Evolutionary conservation across 1,140 invertebrate genomes (phyloP).

Genomic region (Muscidifurax raptorellus): DNA sequence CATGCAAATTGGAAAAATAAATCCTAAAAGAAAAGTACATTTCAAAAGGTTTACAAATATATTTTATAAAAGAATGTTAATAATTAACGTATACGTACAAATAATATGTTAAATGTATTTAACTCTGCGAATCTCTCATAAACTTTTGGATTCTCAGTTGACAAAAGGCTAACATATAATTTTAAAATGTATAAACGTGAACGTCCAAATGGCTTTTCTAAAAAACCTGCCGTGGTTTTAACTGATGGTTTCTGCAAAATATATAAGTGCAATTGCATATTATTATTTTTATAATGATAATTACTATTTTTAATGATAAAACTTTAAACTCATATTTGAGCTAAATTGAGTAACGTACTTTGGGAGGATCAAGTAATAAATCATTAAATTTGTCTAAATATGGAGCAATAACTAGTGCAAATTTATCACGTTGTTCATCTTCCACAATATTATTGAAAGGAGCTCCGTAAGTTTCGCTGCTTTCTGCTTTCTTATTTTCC

Average conservation of each 20-base stretch:
- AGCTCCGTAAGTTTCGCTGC: constrained; percentile 39
- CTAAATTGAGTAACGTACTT: constrained; percentile 74
- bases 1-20: constrained; percentile 89
- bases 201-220: constrained; percentile 86
- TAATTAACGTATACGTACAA: constrained; percentile 75
- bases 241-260: constrained; percentile 77
- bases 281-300: constrained; percentile 4
- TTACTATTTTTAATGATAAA: neutral
- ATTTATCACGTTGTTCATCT: constrained; percentile 65
- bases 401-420: constrained; percentile 79
- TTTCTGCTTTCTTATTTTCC: constrained; percentile 33
- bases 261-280: too few species aligned
- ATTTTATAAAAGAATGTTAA: neutral
- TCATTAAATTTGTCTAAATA: constrained; percentile 84
- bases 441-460: constrained; percentile 62
- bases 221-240: constrained; percentile 79
- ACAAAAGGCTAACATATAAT: constrained; percentile 82
- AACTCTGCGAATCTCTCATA: constrained; percentile 75
- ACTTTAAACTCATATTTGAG: constrained; percentile 24
- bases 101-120: constrained; percentile 79
- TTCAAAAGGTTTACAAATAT: neutral
- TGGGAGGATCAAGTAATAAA: constrained; percentile 84
- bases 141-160: constrained; percentile 80
- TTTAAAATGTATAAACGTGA: constrained; percentile 85
- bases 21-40: constrained; percentile 76